A percentile compares a stretch with the other conserved stretches of the same genome.
These are phyloP conservation scores for Gymnobelideus leadbeateri DNA, from an alignment of 2,113 vertebrate genomes.

Conservation along the genomic window DNA sequence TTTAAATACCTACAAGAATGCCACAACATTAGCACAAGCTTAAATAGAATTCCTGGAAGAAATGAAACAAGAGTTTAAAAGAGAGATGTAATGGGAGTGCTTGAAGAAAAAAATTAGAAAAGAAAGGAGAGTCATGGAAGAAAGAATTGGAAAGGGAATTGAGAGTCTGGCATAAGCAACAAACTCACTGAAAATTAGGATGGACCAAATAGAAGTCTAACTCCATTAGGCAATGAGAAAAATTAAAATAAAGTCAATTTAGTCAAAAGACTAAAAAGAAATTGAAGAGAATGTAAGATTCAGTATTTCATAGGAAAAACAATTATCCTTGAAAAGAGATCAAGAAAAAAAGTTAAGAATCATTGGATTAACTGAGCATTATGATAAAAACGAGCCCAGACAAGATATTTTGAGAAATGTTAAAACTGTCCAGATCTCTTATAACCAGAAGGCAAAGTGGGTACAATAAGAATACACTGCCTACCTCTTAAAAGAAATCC, in stretches of 20 bases:
- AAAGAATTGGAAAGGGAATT: not conserved
- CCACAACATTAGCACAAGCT: not conserved
- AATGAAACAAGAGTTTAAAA: not conserved
- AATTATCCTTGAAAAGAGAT: not conserved
- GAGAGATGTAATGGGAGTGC: not conserved
- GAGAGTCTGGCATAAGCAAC: not conserved
- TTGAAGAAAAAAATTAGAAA: not conserved
- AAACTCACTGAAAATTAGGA: not conserved
- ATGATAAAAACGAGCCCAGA: not conserved
- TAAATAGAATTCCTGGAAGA: not conserved
- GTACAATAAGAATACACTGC: not conserved
- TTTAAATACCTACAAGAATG: not conserved
- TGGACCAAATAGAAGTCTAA: not conserved
- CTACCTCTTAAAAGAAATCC: not conserved
- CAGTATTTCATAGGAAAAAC: not conserved
- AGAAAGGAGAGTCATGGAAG: not conserved
- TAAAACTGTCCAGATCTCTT: not conserved
- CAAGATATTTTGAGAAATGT: not conserved
- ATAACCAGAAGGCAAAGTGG: not conserved
- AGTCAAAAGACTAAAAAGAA: not conserved
- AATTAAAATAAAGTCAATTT: not conserved
- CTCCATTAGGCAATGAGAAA: not conserved
- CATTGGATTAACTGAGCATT: not conserved
- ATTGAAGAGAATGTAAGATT: not conserved
- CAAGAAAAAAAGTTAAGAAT: not conserved